Percentiles rank a stretch among this genome's conserved stretches.
Conservation (phyloP, 2,113 vertebrate species). For the Protobothrops mucrosquamatus region DNA sequence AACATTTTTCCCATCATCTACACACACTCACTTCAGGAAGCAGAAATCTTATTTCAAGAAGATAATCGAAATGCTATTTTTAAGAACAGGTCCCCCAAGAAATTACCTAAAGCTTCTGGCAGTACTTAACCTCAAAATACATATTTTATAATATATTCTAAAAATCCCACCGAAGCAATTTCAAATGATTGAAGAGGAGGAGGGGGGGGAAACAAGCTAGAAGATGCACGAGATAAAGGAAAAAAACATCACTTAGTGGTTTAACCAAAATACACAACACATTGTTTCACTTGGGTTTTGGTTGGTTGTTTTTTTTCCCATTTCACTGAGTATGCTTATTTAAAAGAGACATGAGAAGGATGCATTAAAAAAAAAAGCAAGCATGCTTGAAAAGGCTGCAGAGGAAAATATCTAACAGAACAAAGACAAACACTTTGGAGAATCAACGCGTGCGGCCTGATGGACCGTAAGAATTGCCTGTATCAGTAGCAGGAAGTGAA, state of each 20-base stretch:
- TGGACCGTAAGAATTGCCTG: background rate
- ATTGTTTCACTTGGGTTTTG: background rate
- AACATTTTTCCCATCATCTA: background rate
- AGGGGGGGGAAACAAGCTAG: background rate
- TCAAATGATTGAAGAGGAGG: background rate
- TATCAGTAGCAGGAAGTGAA: background rate
- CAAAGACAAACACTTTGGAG: too few relatives aligned
- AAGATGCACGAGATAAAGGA: background rate
- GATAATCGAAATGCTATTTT: conserved; percentile 66
- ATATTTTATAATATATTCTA: conserved; percentile 17
- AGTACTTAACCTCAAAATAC: conserved; percentile 58
- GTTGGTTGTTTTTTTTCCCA: background rate
- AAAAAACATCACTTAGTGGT: conserved; percentile 28
- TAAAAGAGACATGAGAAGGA: background rate
- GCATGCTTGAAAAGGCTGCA: background rate
- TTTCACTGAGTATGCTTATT: background rate
- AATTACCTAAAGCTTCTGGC: conserved; percentile 66
- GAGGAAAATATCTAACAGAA: background rate
- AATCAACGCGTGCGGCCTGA: background rate
- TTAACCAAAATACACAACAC: background rate
- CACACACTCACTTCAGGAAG: conserved; percentile 37
- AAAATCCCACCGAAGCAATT: background rate
- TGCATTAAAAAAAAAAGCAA: background rate
- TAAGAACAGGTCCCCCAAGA: conserved; percentile 51
- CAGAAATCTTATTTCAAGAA: conserved; percentile 56